A percentile compares a stretch with the other conserved stretches of the same genome.
These are phyloP conservation scores for Hirtodrosophila trivittata DNA, from an alignment of 2,888 invertebrate genomes.

Conservation along the genomic window DNA sequence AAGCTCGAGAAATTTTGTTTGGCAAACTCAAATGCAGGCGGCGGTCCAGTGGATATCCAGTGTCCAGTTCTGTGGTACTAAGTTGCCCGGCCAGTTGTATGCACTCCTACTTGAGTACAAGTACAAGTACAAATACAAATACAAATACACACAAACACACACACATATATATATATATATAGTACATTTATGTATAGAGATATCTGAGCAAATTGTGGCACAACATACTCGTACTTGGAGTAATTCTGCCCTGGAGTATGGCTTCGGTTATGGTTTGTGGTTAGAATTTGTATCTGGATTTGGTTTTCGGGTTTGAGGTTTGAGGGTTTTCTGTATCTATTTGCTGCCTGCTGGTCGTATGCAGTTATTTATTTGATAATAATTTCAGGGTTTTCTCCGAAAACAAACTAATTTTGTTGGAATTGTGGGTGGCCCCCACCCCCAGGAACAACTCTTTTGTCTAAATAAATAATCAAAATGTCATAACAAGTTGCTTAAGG, in stretches of 20 bases:
- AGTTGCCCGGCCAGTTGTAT: constrained; percentile 38
- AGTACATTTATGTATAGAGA: constrained; percentile 39
- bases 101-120: too few relatives aligned
- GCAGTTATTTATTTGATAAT: constrained; percentile 77
- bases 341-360: constrained; percentile 20
- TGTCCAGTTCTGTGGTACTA: constrained; percentile 38
- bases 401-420: constrained; percentile 67
- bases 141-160: not conserved
- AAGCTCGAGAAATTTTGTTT: constrained; percentile 61
- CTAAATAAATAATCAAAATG: constrained; percentile 78
- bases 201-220: constrained; percentile 43
- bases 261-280: not conserved
- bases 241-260: not conserved
- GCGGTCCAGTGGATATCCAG: constrained; percentile 14
- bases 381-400: constrained; percentile 53
- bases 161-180: not conserved
- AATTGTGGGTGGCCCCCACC: constrained; percentile 7
- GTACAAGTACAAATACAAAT: too few relatives aligned
- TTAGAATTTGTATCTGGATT: too few relatives aligned
- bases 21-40: constrained; percentile 65
- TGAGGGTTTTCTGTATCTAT: not conserved
- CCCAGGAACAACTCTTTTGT: constrained; percentile 65
- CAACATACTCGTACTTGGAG: constrained; percentile 6
- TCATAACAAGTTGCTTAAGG: constrained; percentile 67
- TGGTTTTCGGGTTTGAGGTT: not conserved